Evolutionary conservation across 2,797 vertebrate species (phyloP).

Genomic region (Balearica regulorum): DNA sequence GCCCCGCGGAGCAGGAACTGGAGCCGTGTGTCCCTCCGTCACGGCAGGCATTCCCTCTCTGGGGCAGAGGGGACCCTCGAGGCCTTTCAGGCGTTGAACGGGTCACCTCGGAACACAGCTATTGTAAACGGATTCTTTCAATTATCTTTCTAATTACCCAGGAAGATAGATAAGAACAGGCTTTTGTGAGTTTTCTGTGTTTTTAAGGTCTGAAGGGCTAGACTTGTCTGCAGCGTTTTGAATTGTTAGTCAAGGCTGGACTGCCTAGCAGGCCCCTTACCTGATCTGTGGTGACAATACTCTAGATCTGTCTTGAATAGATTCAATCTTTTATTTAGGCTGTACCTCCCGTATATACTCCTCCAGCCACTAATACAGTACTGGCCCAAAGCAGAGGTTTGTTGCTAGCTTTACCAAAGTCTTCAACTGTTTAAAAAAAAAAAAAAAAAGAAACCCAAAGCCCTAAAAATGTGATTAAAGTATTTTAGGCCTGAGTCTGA

Average conservation of each 20-base stretch:
- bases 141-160: neutral
- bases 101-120: neutral
- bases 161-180: neutral
- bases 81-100: neutral
- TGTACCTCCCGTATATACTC: rapidly evolving
- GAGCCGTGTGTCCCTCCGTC: neutral
- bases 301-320: neutral
- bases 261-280: neutral
- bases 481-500: neutral
- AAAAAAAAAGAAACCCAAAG: neutral
- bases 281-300: neutral
- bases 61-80: neutral
- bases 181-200: neutral
- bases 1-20: rapidly evolving
- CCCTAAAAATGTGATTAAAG: neutral
- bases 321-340: neutral
- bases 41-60: rapidly evolving
- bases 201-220: neutral
- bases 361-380: neutral
- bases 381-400: neutral
- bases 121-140: neutral
- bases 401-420: neutral
- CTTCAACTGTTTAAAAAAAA: neutral
- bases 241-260: neutral
- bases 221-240: neutral